Evolutionary conservation across 2,113 vertebrate genomes (phyloP).

Genomic region (Hassar affinis): DNA sequence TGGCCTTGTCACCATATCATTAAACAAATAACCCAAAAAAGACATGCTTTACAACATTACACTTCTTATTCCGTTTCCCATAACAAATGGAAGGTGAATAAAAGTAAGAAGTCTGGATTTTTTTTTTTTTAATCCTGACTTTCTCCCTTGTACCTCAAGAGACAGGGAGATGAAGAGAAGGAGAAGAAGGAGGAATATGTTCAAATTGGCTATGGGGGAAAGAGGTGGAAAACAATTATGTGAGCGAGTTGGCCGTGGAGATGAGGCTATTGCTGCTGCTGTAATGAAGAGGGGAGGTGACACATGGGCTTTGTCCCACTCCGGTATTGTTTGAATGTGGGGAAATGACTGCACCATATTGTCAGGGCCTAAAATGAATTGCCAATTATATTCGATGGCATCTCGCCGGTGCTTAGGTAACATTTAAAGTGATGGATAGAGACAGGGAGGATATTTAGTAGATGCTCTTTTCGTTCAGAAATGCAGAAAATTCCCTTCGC

Average conservation of each 20-base stretch:
- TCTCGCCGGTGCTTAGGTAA: slow-evolving; percentile 67
- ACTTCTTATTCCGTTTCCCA: slow-evolving; percentile 65
- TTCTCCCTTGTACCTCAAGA: slow-evolving; percentile 55
- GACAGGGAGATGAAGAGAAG: neutral
- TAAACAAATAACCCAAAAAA: slow-evolving; percentile 61
- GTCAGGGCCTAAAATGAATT: slow-evolving; percentile 76
- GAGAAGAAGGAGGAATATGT: slow-evolving; percentile 55
- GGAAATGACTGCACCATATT: slow-evolving; percentile 75
- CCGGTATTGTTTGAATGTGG: slow-evolving; percentile 72
- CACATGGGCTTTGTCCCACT: slow-evolving; percentile 73
- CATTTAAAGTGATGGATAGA: slow-evolving; percentile 68
- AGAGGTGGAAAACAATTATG: slow-evolving; percentile 80
- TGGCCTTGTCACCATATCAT: slow-evolving; percentile 42
- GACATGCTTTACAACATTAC: slow-evolving; percentile 60
- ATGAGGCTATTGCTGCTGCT: slow-evolving; percentile 75
- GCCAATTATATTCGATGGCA: slow-evolving; percentile 75
- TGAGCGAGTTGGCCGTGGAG: slow-evolving; percentile 67
- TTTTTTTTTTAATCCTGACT: slow-evolving; percentile 15
- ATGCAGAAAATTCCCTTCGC: slow-evolving; percentile 32
- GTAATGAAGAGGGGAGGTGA: slow-evolving; percentile 80
- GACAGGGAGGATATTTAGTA: slow-evolving; percentile 70
- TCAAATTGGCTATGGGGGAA: slow-evolving; percentile 74
- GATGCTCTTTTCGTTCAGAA: slow-evolving; percentile 54
- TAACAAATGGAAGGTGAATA: slow-evolving; percentile 70
- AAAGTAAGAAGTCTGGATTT: slow-evolving; percentile 67